These are phyloP conservation scores for Huso huso DNA, from an alignment of 2,797 vertebrate species.

Conservation along the genomic window DNA sequence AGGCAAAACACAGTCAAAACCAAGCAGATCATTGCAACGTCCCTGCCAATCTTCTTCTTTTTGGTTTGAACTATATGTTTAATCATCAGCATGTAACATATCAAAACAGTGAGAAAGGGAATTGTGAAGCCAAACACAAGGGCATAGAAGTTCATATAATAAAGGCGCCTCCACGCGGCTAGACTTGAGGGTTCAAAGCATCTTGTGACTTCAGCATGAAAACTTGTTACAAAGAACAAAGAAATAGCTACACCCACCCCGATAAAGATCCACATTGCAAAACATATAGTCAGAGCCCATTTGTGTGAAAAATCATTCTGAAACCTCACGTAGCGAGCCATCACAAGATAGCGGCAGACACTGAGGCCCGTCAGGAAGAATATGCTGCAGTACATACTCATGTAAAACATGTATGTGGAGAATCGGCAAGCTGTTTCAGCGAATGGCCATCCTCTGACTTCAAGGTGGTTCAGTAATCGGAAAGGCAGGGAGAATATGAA, in stretches of 20 bases:
- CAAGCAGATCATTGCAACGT: constrained; percentile 22
- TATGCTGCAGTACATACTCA: constrained; percentile 37
- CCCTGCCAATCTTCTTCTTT: constrained; percentile 15
- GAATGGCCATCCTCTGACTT: constrained; percentile 3
- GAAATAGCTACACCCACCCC: constrained; percentile 1
- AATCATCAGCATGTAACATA: constrained; percentile 27
- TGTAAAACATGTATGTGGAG: constrained; percentile 31
- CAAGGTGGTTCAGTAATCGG: constrained; percentile 19
- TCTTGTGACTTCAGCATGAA: background rate
- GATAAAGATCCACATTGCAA: constrained; percentile 29
- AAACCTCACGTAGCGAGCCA: constrained; percentile 9
- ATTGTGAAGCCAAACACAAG: constrained; percentile 19
- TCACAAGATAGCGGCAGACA: constrained; percentile 28
- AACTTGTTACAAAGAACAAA: background rate
- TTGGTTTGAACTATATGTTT: constrained; percentile 17
- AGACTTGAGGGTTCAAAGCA: constrained; percentile 21
- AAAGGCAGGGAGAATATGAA: constrained; percentile 30
- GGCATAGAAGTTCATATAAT: constrained; percentile 19
- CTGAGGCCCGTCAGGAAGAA: constrained; percentile 35
- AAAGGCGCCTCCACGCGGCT: constrained; percentile 12
- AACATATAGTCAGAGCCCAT: constrained; percentile 19
- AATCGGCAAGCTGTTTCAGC: constrained; percentile 22
- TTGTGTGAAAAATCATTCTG: constrained; percentile 20
- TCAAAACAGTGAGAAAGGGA: constrained; percentile 18
- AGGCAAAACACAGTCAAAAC: constrained; percentile 19